A percentile compares a stretch with the other conserved stretches of the same genome.
Conservation (phyloP, 2,113 vertebrate genomes). For the Onychostoma macrolepis region DNA sequence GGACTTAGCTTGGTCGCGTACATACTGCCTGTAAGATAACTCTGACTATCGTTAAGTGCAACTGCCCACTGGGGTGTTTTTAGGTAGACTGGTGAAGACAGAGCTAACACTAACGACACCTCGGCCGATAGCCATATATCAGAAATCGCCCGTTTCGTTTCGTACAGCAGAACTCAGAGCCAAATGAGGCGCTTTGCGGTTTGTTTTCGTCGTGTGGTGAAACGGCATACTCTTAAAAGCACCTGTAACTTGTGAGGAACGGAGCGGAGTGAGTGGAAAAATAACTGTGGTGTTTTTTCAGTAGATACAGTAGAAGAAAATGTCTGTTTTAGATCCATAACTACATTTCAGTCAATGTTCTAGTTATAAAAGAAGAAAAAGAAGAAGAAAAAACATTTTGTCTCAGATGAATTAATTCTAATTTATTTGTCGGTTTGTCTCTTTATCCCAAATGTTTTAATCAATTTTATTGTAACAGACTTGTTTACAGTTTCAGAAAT, state of each 20-base stretch:
- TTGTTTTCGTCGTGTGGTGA: slow-evolving; percentile 61
- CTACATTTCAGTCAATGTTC: slow-evolving; percentile 70
- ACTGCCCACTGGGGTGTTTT: slow-evolving; percentile 24
- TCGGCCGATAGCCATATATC: slow-evolving; percentile 56
- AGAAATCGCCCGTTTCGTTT: slow-evolving; percentile 45
- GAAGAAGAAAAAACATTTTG: slow-evolving; percentile 49
- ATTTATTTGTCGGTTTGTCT: slow-evolving; percentile 65
- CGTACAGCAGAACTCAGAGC: slow-evolving; percentile 55
- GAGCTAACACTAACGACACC: slow-evolving; percentile 24
- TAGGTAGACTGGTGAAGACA: slow-evolving; percentile 13
- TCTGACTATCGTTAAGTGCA: slow-evolving; percentile 36
- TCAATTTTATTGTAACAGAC: slow-evolving; percentile 66
- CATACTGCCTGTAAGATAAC: slow-evolving; percentile 56
- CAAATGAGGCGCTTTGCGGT: slow-evolving; percentile 55
- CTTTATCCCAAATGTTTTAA: slow-evolving; percentile 69
- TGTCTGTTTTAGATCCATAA: slow-evolving; percentile 67
- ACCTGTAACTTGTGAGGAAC: slow-evolving; percentile 58
- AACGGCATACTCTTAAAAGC: slow-evolving; percentile 61
- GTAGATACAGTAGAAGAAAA: slow-evolving; percentile 66
- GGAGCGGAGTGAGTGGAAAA: slow-evolving; percentile 47
- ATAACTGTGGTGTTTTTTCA: slow-evolving; percentile 65
- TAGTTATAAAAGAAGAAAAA: slow-evolving; percentile 58
- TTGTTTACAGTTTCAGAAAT: slow-evolving; percentile 71
- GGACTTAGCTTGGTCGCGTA: slow-evolving; percentile 48
- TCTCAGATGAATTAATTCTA: slow-evolving; percentile 64